Base-by-base conservation (phyloP, 2,888 invertebrate species). In the Artemia sp. region DNA sequence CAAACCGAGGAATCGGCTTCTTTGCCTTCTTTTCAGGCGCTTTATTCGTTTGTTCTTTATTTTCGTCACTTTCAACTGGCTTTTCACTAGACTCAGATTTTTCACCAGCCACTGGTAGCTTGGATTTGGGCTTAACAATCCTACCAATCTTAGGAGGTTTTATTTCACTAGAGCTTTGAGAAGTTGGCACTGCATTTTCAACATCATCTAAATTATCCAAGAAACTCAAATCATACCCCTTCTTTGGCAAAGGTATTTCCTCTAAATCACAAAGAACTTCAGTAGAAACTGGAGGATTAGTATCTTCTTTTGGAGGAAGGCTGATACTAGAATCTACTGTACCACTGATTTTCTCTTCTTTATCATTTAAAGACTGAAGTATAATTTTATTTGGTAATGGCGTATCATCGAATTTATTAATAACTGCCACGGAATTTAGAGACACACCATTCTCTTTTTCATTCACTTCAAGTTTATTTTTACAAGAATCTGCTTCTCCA, bases 201-300 rank as follows among this genome's bases (percentile, higher is more conserved):
- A 24, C 64, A 58, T 58, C 64, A 58, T 58, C 64, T 9, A 58
- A 24, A 24, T n/a, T 19, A 24, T 58, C 64, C 10, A 58, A 24
- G 14, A n/a, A 58, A 58, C 64, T 58, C 24, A 58, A 24, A 24
- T 58, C 64, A 58, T 58, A 58, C 64, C 64, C 64, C 64, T 58
- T 58, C 24, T 58, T 58, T 8, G 64, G 64, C 24, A 58, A 19
- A 19, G 64, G 64, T 58, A 58, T n/a, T 19, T 58, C 64, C 1
- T 58, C 64, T 9, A 58, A 24, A 10, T 58, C 64, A 58, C 14
- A 8, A 58, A 12, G 64, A 58, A 10, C 64, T 58, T n/a, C 1
- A 24, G 38, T 38, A 38, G 38, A 38, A 38, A 38, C 38, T 38
- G 38, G 38, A 6, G 38, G 38, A 38, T 38, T 38, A 38, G 38